These are phyloP conservation scores for Magallana angulata DNA, from an alignment of 1,140 invertebrate species.

Conservation along the genomic window DNA sequence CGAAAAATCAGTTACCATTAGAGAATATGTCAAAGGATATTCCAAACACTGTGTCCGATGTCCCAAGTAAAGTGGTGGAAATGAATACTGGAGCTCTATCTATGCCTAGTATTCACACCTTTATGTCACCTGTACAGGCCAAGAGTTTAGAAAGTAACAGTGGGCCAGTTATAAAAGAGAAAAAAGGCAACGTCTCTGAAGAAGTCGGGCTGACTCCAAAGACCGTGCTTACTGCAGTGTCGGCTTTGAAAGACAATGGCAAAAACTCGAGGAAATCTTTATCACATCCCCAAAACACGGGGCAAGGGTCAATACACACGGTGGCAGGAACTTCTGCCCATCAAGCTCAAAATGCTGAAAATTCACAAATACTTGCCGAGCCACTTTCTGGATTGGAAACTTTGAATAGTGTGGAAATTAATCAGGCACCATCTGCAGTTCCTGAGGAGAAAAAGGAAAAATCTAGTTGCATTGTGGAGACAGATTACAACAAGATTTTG, in stretches of 20 bases:
- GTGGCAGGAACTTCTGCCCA: background rate
- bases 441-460: background rate
- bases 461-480: background rate
- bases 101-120: background rate
- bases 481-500: conserved; percentile 13
- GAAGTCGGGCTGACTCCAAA: background rate
- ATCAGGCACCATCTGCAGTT: background rate
- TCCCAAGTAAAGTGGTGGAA: background rate
- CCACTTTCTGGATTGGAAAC: background rate
- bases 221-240: conserved; percentile 10
- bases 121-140: conserved; percentile 19
- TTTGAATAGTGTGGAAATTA: background rate
- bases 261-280: background rate
- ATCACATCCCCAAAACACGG: background rate
- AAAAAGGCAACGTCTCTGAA: background rate
- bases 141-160: background rate
- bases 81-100: background rate
- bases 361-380: background rate
- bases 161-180: too few species aligned
- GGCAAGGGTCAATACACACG: background rate
- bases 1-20: background rate
- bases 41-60: background rate
- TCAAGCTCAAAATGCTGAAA: background rate
- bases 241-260: background rate
- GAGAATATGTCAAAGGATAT: background rate